Conservation (phyloP, 2,888 invertebrate genomes). For the Hypselothyrea guttata region DNA sequence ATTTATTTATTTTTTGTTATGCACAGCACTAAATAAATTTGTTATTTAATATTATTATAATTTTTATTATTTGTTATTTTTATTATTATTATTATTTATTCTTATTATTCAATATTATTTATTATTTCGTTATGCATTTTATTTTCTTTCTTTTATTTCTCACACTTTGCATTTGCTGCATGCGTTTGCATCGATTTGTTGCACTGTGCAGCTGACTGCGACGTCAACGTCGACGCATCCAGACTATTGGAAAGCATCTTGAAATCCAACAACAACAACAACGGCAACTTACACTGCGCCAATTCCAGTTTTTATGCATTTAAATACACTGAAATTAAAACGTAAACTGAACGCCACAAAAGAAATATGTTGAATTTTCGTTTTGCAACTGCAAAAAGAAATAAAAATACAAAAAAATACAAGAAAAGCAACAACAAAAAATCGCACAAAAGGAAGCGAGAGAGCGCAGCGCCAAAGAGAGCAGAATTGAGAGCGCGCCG, state of each 20-base stretch:
- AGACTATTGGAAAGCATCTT: slow-evolving; percentile 2
- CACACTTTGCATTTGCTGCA: slow-evolving; percentile 1
- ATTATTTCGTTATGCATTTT: no score
- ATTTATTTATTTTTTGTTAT: slow-evolving; percentile 8
- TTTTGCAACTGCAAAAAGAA: slow-evolving; percentile 50
- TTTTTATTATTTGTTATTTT: slow-evolving; percentile 25
- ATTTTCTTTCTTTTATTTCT: slow-evolving; percentile 11
- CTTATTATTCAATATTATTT: no score
- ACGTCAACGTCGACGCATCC: slow-evolving; percentile 18
- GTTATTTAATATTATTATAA: slow-evolving; percentile 35
- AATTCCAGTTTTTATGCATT: slow-evolving; percentile 42
- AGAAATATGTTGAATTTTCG: slow-evolving; percentile 65
- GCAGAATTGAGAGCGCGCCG: slow-evolving; percentile 20
- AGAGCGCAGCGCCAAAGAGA: slow-evolving; percentile 21
- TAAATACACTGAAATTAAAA: slow-evolving; percentile 56
- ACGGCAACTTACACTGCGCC: slow-evolving; percentile 34
- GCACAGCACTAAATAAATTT: slow-evolving; percentile 15
- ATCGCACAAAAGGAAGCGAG: slow-evolving; percentile 69
- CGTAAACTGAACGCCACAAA: slow-evolving; percentile 52
- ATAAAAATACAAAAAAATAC: slow-evolving; percentile 2
- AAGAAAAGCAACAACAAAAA: slow-evolving; percentile 28
- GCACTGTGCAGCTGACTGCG: slow-evolving; percentile 56
- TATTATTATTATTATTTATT: slow-evolving; percentile 17
- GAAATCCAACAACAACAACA: no score
- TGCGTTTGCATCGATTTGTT: slow-evolving; percentile 66